These are phyloP conservation scores for Colistium nudipinnis DNA, from an alignment of 2,113 vertebrate species.

Conservation along the genomic window DNA sequence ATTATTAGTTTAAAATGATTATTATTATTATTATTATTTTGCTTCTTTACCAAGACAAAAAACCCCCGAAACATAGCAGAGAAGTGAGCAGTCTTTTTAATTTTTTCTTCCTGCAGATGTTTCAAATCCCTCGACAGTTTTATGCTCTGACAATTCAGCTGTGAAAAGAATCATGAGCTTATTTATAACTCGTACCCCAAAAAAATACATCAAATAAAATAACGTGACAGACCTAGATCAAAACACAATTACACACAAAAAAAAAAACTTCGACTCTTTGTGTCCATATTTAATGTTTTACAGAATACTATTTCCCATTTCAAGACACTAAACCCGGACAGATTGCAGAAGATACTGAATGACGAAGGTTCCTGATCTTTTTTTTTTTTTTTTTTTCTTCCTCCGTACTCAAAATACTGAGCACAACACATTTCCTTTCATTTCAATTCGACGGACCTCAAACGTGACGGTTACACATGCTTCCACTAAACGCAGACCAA, in stretches of 20 bases:
- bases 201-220: neutral
- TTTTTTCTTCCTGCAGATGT: too few relatives aligned
- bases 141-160: too few relatives aligned
- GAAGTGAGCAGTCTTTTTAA: too few relatives aligned
- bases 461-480: neutral
- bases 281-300: too few relatives aligned
- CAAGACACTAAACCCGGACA: neutral
- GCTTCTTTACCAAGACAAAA: too few relatives aligned
- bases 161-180: neutral
- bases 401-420: neutral
- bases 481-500: slow-evolving; percentile 19
- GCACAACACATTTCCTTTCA: slow-evolving; percentile 3
- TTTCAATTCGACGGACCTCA: slow-evolving; percentile 19
- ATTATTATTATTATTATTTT: too few relatives aligned
- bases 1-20: too few relatives aligned
- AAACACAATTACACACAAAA: too few relatives aligned
- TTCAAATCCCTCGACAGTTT: too few relatives aligned
- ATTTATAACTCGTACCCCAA: neutral
- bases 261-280: too few relatives aligned
- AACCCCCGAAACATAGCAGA: too few relatives aligned
- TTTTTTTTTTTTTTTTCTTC: neutral
- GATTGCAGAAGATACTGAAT: neutral
- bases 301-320: too few relatives aligned
- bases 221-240: neutral
- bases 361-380: neutral